Conservation (phyloP, 1,140 invertebrate species). For the Rhyacophila brunnea region DNA sequence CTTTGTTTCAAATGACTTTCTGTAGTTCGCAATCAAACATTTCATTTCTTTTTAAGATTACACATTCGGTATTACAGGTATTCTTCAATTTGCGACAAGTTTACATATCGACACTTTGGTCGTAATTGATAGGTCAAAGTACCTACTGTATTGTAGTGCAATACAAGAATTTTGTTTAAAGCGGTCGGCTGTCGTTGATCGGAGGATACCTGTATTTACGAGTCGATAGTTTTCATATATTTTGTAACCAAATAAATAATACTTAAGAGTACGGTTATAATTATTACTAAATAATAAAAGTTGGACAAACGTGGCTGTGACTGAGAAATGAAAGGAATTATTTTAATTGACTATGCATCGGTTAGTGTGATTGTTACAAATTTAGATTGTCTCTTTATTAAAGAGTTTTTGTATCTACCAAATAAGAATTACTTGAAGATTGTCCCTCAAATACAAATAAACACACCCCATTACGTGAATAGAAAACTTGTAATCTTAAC, state of each 20-base stretch:
- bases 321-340: constrained; percentile 10
- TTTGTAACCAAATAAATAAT: background rate
- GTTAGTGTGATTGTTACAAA: background rate
- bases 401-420: constrained; percentile 1
- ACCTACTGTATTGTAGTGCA: background rate
- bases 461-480: background rate
- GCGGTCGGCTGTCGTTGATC: background rate
- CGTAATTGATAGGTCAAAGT: background rate
- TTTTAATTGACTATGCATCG: constrained; percentile 1
- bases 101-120: too few relatives aligned
- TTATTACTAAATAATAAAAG: constrained; percentile 1
- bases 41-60: too few relatives aligned
- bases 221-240: background rate
- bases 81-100: too few relatives aligned
- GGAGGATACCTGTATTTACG: background rate
- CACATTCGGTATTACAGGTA: too few relatives aligned
- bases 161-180: background rate
- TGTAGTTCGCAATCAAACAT: too few relatives aligned
- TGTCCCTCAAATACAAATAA: too few relatives aligned
- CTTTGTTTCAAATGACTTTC: too few relatives aligned
- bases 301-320: constrained; percentile 23
- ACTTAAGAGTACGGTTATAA: constrained; percentile 3
- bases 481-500: background rate
- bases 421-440: background rate
- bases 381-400: background rate